Percentiles rank a stretch among this genome's conserved stretches.
These are phyloP conservation scores for Leptestheria dahalacensis DNA, from an alignment of 1,140 invertebrate genomes.

Conservation along the genomic window DNA sequence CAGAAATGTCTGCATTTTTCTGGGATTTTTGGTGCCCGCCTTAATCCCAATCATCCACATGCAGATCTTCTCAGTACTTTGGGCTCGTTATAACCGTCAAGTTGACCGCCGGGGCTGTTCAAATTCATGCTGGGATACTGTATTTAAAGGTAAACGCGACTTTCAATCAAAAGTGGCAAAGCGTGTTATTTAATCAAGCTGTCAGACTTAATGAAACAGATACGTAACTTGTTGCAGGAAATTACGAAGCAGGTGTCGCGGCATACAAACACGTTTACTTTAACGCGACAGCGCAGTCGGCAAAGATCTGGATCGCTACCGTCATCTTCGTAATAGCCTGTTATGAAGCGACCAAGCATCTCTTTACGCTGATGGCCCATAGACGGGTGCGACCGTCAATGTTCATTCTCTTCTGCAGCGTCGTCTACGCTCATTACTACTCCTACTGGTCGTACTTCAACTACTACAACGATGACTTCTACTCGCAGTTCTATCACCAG, in stretches of 20 bases:
- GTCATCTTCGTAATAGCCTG: constrained; percentile 46
- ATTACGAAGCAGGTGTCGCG: constrained; percentile 55
- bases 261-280: constrained; percentile 72
- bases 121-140: constrained; percentile 66
- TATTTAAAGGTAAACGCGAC: constrained; percentile 47
- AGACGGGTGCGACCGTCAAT: constrained; percentile 45
- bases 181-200: background rate
- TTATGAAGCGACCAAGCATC: constrained; percentile 53
- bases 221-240: constrained; percentile 32
- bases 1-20: constrained; percentile 2
- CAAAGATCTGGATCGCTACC: constrained; percentile 59
- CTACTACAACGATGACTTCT: constrained; percentile 60
- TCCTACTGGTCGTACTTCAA: constrained; percentile 70
- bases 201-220: background rate
- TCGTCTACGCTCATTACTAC: constrained; percentile 66
- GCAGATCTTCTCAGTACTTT: constrained; percentile 46
- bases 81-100: constrained; percentile 48
- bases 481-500: constrained; percentile 36
- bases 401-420: constrained; percentile 48
- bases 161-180: background rate
- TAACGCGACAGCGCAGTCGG: constrained; percentile 53
- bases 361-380: constrained; percentile 39
- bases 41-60: constrained; percentile 45
- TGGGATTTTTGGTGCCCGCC: constrained; percentile 29
- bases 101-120: constrained; percentile 50